phyloP scores from a whole-genome alignment of 2,113 vertebrate species.

The Empidonax alnorum region DNA sequence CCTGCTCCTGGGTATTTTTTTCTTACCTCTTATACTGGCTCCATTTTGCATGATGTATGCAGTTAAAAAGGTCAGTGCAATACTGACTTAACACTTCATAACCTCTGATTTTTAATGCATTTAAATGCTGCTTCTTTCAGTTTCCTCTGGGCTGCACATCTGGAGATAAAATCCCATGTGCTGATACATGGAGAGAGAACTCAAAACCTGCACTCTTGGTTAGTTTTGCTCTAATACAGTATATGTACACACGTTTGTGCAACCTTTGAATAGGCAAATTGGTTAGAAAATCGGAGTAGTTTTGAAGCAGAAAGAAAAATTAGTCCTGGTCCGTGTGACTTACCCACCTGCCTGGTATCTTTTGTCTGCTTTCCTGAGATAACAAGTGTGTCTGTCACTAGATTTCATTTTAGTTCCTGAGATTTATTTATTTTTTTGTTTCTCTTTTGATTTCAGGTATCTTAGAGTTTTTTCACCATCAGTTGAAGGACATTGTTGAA shows the following conservation, averaged over 20 bases:
- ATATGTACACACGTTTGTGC: background rate
- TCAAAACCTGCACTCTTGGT: accelerated
- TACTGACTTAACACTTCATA: background rate
- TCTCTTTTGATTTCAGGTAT: constrained; percentile 76
- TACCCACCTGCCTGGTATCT: background rate
- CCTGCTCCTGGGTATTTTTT: background rate
- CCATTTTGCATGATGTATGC: background rate
- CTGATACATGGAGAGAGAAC: background rate
- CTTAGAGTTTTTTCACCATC: constrained; percentile 91
- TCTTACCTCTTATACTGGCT: background rate
- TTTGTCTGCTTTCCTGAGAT: background rate
- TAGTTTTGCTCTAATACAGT: background rate
- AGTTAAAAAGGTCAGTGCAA: background rate
- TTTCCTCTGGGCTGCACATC: background rate
- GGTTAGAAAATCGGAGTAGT: background rate
- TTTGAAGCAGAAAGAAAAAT: background rate
- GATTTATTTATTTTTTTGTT: background rate
- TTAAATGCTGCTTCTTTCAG: background rate
- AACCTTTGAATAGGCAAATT: background rate
- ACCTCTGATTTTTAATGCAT: background rate
- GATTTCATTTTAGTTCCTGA: background rate
- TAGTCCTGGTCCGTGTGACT: background rate
- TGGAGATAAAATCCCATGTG: background rate
- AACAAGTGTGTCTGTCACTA: background rate
- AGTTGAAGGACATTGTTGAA: constrained; percentile 90